A percentile compares a stretch with the other conserved stretches of the same genome.
Conservation (phyloP, 2,797 vertebrate species). For the Choloepus didactylus region DNA sequence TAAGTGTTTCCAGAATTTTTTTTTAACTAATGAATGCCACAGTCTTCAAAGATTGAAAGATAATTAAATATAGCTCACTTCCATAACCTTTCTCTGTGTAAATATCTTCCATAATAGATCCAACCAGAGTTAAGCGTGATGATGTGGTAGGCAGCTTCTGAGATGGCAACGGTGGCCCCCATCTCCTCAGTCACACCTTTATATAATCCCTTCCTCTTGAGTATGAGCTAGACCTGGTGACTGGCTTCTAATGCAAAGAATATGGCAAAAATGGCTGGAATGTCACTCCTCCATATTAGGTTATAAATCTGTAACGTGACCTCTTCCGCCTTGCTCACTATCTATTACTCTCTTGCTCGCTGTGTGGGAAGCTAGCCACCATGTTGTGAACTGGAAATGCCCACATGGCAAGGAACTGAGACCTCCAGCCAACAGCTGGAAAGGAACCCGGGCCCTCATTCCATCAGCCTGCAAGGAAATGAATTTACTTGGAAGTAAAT, state of each 20-base stretch:
- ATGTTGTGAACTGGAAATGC: background rate
- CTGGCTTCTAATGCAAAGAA: background rate
- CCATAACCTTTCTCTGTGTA: background rate
- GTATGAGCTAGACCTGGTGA: background rate
- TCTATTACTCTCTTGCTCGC: background rate
- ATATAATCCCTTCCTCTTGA: background rate
- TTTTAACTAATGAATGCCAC: background rate
- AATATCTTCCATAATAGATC: background rate
- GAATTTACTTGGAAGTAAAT: background rate
- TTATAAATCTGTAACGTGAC: background rate
- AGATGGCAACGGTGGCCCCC: background rate
- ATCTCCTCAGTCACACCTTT: background rate
- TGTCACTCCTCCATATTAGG: background rate
- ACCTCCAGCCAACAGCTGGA: background rate
- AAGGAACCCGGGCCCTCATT: background rate
- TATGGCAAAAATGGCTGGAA: background rate
- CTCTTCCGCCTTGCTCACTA: background rate
- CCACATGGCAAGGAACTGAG: background rate
- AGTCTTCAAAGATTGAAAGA: constrained; percentile 38
- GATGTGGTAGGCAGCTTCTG: background rate
- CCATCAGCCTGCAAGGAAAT: constrained; percentile 17
- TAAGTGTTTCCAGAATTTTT: background rate
- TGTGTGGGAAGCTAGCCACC: background rate
- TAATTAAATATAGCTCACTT: background rate
- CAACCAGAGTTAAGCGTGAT: constrained; percentile 7